Evolutionary conservation across 2,888 invertebrate genomes (phyloP).

Genomic region (Sympetrum striolatum): DNA sequence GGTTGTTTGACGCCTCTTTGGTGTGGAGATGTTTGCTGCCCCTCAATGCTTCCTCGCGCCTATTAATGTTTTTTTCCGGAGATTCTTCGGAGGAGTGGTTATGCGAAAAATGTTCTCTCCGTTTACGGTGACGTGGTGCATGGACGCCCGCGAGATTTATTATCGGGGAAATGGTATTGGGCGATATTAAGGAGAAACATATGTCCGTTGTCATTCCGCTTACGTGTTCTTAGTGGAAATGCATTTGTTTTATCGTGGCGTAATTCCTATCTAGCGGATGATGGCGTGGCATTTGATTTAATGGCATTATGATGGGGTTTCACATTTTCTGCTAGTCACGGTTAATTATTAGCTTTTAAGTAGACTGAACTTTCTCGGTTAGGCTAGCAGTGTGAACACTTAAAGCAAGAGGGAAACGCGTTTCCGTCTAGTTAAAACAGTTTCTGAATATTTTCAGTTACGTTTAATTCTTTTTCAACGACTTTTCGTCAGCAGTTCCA

Average conservation of each 20-base stretch:
- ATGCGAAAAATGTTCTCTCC: not conserved
- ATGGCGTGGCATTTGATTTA: not conserved
- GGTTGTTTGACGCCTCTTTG: not conserved
- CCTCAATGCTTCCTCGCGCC: not conserved
- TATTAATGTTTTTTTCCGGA: not conserved
- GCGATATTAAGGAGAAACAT: not conserved
- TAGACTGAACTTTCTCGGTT: not conserved
- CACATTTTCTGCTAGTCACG: not conserved
- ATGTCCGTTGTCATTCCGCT: not conserved
- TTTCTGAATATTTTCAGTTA: too few species aligned
- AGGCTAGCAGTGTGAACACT: too few species aligned
- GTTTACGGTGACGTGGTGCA: not conserved
- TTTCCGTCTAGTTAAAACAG: too few species aligned
- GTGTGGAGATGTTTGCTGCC: not conserved
- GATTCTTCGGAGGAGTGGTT: not conserved
- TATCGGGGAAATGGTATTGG: not conserved
- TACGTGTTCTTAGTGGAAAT: not conserved
- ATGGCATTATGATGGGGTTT: not conserved
- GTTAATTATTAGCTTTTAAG: conserved; percentile 2
- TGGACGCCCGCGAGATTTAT: not conserved
- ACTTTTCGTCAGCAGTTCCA: too few species aligned
- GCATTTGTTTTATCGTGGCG: not conserved
- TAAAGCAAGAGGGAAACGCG: too few species aligned
- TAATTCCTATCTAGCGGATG: not conserved
- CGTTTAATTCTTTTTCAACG: too few species aligned